Conservation (phyloP, 1,140 invertebrate genomes). For the Chrysopa pallens region DNA sequence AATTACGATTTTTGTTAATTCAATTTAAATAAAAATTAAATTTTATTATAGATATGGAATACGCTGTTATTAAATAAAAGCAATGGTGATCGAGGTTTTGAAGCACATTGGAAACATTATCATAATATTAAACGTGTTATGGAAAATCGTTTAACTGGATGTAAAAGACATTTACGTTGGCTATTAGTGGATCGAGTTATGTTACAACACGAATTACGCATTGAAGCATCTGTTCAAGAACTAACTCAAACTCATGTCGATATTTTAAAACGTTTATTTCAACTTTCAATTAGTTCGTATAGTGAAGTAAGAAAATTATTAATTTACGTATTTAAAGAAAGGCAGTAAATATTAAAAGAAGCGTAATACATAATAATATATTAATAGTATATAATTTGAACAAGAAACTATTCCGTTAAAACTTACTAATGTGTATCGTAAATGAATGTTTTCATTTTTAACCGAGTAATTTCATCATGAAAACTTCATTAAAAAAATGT, state of each 20-base stretch:
- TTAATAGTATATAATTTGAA: not conserved
- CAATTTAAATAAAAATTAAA: too few species aligned
- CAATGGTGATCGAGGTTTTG: slow-evolving; percentile 27
- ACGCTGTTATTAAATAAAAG: slow-evolving; percentile 35
- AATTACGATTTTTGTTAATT: too few species aligned
- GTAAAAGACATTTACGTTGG: slow-evolving; percentile 40
- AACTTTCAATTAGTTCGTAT: slow-evolving; percentile 46
- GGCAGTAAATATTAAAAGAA: not conserved
- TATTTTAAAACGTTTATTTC: slow-evolving; percentile 43
- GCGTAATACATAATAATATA: not conserved
- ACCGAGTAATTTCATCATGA: too few species aligned
- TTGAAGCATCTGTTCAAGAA: slow-evolving; percentile 19
- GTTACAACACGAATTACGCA: slow-evolving; percentile 47
- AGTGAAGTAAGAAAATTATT: slow-evolving; percentile 30
- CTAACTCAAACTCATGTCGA: slow-evolving; percentile 36
- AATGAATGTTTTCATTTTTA: not conserved
- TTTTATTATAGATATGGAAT: slow-evolving; percentile 35
- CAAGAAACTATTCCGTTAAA: not conserved
- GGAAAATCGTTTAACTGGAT: slow-evolving; percentile 38
- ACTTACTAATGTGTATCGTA: not conserved
- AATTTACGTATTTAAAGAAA: not conserved
- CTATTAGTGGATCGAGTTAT: slow-evolving; percentile 42
- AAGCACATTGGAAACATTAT: slow-evolving; percentile 36
- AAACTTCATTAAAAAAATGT: too few species aligned
- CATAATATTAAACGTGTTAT: slow-evolving; percentile 36